These are phyloP conservation scores for Athene cunicularia DNA, from an alignment of 2,113 vertebrate species.

Conservation along the genomic window DNA sequence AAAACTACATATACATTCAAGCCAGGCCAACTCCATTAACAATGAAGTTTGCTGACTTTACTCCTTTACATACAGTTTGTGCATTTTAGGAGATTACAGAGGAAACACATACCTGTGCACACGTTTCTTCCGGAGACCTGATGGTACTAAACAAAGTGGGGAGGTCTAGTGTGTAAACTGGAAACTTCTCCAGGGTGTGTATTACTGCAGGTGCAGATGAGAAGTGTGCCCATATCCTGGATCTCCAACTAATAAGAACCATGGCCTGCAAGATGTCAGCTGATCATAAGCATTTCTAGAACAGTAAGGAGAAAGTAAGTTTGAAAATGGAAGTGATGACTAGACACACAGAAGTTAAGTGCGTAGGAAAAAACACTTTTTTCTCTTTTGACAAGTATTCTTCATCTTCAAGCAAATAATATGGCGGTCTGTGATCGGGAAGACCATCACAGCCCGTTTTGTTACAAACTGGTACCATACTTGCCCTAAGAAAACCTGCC, in stretches of 20 bases:
- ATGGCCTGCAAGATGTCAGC: constrained; percentile 89
- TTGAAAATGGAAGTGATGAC: not conserved
- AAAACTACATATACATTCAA: not conserved
- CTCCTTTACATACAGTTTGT: not conserved
- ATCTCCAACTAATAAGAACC: constrained; percentile 85
- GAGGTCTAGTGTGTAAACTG: constrained; percentile 88
- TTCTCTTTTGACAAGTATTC: not conserved
- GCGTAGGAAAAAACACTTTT: no score
- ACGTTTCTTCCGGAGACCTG: constrained; percentile 88
- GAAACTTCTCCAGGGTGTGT: constrained; percentile 90
- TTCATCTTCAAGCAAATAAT: not conserved
- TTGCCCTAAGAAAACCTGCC: not conserved
- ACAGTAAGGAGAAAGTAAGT: not conserved
- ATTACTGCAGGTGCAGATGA: constrained; percentile 92
- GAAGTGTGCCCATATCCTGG: constrained; percentile 88
- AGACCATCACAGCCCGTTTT: not conserved
- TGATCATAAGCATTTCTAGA: constrained; percentile 75
- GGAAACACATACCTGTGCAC: constrained; percentile 84
- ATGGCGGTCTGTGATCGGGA: not conserved
- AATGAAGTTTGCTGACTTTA: not conserved
- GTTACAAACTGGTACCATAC: not conserved
- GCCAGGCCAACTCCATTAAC: not conserved
- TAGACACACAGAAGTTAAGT: not conserved
- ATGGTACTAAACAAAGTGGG: constrained; percentile 85
- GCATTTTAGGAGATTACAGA: not conserved